Evolutionary conservation across 1,140 invertebrate genomes (phyloP), one percentile per base, ranked within the genome.

Genomic region (Telenomus remus): DNA sequence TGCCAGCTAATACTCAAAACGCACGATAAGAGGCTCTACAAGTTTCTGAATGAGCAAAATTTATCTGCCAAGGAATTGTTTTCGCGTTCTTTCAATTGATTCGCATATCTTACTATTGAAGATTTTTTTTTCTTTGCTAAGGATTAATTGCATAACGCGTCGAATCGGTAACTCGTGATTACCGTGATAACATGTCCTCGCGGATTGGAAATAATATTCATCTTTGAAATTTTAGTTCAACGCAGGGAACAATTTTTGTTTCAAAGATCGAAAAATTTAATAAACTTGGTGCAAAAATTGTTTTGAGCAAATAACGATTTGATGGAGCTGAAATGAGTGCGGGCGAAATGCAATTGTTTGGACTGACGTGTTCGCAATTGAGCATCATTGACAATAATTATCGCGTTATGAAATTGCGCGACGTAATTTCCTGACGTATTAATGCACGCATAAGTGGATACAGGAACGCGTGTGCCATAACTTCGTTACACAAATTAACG

Each of bases 381-480:
- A 76, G 66, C 66, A 54, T 76, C 57, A 64, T 64, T 61, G 56
- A 63, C 57, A 70, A 70, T 71, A 66, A 71, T 71, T 71, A 71
- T 71, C 63, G 39, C 51, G 68, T 76, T 76, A 76, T 50, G 73
- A 76, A 76, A 71, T 76, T 14, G 48, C 43, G 34, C 61, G 50
- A 65, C 43, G 43, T 76, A 69, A 70, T 76, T 71, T 76, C 39
- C 50, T 49, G 49, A 9, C 51, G 63, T 68, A 63, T 37, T 44
- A 51, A 68, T 50, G 51, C 48, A 12, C 49, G 53, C 46, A 56
- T 3, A 14, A 47, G 44, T 66, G 8, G 60, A 44, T 15, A 39
- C 14, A 48, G 16, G 51, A 64, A 43, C 50, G 51, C 57, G 65
- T 27, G 19, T 27, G 19, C 19, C 6, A 6, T 27, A 27, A 27